Conservation (phyloP, 2,113 vertebrate genomes). For the Drymodes brunneopygia region DNA sequence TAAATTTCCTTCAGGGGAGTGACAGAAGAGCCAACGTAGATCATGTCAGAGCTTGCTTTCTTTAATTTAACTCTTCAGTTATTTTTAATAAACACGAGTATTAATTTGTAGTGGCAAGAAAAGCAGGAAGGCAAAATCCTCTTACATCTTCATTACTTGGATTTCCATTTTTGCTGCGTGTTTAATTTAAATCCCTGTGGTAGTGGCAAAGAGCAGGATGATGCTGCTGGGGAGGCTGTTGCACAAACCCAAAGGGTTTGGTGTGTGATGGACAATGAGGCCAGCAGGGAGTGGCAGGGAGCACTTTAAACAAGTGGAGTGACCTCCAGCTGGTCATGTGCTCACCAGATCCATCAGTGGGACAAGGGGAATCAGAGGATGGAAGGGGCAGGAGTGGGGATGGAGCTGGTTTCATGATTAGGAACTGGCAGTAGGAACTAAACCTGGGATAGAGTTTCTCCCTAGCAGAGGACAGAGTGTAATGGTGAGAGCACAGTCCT, state of each 20-base stretch:
- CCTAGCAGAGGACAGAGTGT: background rate
- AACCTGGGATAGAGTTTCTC: background rate
- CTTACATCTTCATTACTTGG: background rate
- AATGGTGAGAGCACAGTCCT: background rate
- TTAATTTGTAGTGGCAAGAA: constrained; percentile 2
- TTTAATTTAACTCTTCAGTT: constrained; percentile 30
- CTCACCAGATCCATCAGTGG: background rate
- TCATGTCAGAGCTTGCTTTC: constrained; percentile 7
- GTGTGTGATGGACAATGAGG: background rate
- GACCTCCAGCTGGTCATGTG: background rate
- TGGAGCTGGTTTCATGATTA: background rate
- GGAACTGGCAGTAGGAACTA: background rate
- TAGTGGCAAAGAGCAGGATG: background rate
- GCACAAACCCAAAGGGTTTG: background rate
- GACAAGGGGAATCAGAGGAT: background rate
- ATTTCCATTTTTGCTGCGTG: background rate
- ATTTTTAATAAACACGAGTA: background rate
- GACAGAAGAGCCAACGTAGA: background rate
- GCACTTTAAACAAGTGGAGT: background rate
- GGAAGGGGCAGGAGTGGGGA: background rate
- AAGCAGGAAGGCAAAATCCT: background rate
- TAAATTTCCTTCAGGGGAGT: background rate
- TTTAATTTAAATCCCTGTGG: background rate
- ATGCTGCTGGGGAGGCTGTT: background rate
- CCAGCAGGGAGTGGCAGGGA: background rate